These are phyloP conservation scores for Entomyzon cyanotis DNA, from an alignment of 2,113 vertebrate genomes.

Conservation along the genomic window DNA sequence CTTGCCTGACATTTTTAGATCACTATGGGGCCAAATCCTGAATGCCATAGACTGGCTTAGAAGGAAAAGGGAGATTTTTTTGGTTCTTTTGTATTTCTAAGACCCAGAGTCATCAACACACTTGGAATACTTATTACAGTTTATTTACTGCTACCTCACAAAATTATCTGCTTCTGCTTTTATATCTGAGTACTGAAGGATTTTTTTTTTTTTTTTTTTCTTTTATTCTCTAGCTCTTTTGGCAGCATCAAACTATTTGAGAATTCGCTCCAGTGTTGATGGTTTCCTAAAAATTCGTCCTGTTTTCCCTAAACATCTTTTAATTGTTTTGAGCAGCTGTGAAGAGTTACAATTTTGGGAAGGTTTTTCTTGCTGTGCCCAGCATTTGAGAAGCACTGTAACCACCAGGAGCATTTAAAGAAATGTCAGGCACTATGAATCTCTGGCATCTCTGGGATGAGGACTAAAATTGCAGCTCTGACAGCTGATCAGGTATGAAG, in stretches of 20 bases:
- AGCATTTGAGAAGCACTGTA: not conserved
- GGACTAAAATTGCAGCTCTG: not conserved
- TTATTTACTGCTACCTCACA: not conserved
- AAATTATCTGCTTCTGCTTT: not conserved
- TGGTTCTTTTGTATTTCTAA: not conserved
- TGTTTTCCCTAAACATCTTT: not conserved
- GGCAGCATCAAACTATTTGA: not conserved
- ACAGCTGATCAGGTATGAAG: not conserved
- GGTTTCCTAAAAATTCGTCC: not conserved
- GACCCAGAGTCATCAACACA: not conserved
- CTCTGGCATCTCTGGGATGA: not conserved
- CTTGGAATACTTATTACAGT: not conserved
- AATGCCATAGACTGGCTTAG: not conserved
- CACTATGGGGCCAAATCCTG: not conserved
- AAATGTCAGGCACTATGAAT: not conserved
- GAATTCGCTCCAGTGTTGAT: not conserved
- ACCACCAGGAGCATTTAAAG: not conserved
- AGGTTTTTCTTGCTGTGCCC: not conserved
- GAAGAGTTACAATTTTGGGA: not conserved
- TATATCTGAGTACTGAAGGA: not conserved
- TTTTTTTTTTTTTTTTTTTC: not conserved
- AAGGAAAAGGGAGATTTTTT: not conserved
- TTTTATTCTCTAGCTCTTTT: not conserved
- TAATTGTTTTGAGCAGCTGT: not conserved
- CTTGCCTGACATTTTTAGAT: not conserved